Evolutionary conservation across 2,113 vertebrate genomes (phyloP), one percentile per base, ranked within the genome.

Genomic region (Vimba vimba): DNA sequence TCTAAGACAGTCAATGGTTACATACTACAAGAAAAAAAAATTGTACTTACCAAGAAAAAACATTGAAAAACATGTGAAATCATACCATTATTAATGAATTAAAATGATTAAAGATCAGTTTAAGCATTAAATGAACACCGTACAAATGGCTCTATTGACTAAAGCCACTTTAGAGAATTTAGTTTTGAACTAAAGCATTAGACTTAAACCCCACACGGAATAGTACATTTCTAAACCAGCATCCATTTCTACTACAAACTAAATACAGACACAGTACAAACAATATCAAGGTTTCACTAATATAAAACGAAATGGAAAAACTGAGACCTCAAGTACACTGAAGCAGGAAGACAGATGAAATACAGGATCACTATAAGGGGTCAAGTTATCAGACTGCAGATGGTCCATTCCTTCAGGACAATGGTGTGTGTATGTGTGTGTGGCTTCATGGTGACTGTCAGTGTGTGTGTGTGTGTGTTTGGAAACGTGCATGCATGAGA

Each of bases 271-370:
- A 82, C 62, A 7, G 6, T 69, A 68, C 80, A 82, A 47, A 82
- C 62, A 68, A 82, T 69, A 82, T 68, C 45, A 55, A 64, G n/a
- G 79, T 19, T 66, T 50, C 43, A 47, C 79, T 50, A 68, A 52
- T 82, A 50, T 21, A 69, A 69, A 82, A 25, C 19, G 59, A 52
- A 50, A 69, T 15, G 43, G 43, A 82, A 82, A 69, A 69, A 82
- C 45, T 68, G 25, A 33, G 79, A 82, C 12, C 60, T 81, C 23
- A 64, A 17, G 12, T 47, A 25, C 36, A 80, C 78, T 64, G 15
- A 80, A 80, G 23, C 79, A 81, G 79, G 17, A 68, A 68, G 79
- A 81, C 79, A 27, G 36, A 45, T 62, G 66, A 68, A 68, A 62
- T 64, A 81, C 43, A 50, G 60, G 79, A 81, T 81, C 39, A 66